Percentiles rank a stretch among this genome's conserved stretches.
phyloP scores from a whole-genome alignment of 2,797 vertebrate genomes.

The Clarias pachynema region DNA sequence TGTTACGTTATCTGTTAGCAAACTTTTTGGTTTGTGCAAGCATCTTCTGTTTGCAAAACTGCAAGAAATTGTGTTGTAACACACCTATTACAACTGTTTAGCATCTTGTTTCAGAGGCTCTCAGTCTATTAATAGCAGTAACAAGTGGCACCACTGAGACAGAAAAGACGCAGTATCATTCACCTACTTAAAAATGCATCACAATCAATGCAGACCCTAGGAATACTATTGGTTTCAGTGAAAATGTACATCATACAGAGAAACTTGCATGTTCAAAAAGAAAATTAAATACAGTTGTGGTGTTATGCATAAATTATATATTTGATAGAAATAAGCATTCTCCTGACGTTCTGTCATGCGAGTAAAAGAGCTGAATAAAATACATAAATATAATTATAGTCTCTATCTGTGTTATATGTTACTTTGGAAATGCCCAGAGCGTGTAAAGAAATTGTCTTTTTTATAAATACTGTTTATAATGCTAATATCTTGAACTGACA shows the following conservation, averaged over 20 bases:
- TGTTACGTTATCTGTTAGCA: background rate
- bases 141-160: background rate
- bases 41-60: background rate
- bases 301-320: background rate
- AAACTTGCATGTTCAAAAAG: constrained; percentile 21
- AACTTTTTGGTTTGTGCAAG: background rate
- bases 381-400: background rate
- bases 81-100: background rate
- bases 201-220: too few species aligned
- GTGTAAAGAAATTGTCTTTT: background rate
- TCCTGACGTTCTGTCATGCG: too few species aligned
- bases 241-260: background rate
- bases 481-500: too few species aligned
- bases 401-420: background rate
- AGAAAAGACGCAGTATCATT: background rate
- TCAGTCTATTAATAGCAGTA: background rate
- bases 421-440: background rate
- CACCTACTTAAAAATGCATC: background rate
- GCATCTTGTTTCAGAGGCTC: background rate
- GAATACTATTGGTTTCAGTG: background rate
- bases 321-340: background rate
- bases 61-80: background rate
- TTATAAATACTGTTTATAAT: background rate
- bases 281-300: background rate
- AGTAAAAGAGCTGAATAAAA: background rate